phyloP scores from a whole-genome alignment of 2,113 vertebrate species.

The Monopterus albus region DNA sequence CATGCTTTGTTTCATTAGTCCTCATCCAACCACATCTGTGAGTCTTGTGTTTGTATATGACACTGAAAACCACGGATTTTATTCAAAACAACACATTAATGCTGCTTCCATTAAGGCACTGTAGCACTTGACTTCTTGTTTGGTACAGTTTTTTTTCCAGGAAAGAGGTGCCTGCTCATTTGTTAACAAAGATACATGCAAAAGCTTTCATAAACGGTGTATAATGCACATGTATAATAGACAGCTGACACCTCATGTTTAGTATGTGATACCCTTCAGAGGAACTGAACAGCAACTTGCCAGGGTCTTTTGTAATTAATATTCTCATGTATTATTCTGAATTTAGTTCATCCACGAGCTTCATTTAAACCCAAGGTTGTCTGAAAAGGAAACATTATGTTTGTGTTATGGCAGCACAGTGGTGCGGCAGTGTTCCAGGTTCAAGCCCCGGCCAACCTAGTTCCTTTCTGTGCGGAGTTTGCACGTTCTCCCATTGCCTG shows the following conservation, averaged over 20 bases:
- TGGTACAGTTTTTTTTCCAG: constrained; percentile 36
- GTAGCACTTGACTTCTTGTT: constrained; percentile 13
- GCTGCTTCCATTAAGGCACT: constrained; percentile 25
- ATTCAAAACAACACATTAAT: constrained; percentile 40
- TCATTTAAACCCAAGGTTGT: no score
- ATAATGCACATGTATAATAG: constrained; percentile 26
- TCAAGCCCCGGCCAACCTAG: no score
- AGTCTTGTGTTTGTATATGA: constrained; percentile 11
- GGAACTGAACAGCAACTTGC: constrained; percentile 10
- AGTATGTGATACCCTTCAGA: constrained; percentile 15
- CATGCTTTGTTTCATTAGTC: no score
- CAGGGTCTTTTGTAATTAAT: no score
- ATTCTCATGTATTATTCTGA: no score
- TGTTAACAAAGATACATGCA: constrained; percentile 37
- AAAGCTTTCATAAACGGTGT: constrained; percentile 29
- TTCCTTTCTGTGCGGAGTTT: no score
- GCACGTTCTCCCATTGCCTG: no score
- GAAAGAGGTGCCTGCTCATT: constrained; percentile 25
- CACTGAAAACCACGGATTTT: constrained; percentile 24
- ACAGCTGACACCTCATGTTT: constrained; percentile 9
- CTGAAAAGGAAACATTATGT: neutral
- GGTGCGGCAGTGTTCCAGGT: no score
- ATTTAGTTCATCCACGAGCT: no score
- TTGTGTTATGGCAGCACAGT: neutral
- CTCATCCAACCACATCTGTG: constrained; percentile 15